phyloP scores from a whole-genome alignment of 2,888 invertebrate species.

The Lithophane leautieri region DNA sequence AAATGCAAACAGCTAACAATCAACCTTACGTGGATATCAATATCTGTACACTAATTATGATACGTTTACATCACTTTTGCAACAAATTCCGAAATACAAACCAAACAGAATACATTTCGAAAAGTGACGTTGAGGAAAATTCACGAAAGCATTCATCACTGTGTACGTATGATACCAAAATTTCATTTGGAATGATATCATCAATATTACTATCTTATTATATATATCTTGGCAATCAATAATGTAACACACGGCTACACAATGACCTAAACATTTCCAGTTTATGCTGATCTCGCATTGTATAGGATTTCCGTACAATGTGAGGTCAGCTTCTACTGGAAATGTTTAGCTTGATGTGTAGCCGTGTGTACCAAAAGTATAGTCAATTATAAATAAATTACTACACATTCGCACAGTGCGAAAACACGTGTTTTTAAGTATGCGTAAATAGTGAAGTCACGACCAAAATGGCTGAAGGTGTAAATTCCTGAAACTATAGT shows the following conservation, averaged over 20 bases:
- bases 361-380: slow-evolving; percentile 11
- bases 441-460: slow-evolving; percentile 34
- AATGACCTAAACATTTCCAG: no score
- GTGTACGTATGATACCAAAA: slow-evolving; percentile 15
- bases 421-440: slow-evolving; percentile 19
- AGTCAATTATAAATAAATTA: slow-evolving; percentile 38
- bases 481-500: slow-evolving; percentile 45
- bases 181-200: slow-evolving; percentile 1
- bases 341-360: no score
- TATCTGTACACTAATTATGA: neutral
- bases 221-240: slow-evolving; percentile 25
- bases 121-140: slow-evolving; percentile 14
- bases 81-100: slow-evolving; percentile 8
- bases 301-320: no score
- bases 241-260: no score
- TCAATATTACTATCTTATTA: slow-evolving; percentile 17
- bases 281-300: no score
- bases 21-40: neutral
- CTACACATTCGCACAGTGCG: slow-evolving; percentile 14
- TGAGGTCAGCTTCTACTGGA: no score
- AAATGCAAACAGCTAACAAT: neutral
- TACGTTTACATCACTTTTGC: neutral
- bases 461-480: slow-evolving; percentile 35
- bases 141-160: slow-evolving; percentile 14
- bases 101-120: neutral